These are phyloP conservation scores for Drosophila orosa DNA, from an alignment of 1,140 invertebrate genomes.

Conservation along the genomic window DNA sequence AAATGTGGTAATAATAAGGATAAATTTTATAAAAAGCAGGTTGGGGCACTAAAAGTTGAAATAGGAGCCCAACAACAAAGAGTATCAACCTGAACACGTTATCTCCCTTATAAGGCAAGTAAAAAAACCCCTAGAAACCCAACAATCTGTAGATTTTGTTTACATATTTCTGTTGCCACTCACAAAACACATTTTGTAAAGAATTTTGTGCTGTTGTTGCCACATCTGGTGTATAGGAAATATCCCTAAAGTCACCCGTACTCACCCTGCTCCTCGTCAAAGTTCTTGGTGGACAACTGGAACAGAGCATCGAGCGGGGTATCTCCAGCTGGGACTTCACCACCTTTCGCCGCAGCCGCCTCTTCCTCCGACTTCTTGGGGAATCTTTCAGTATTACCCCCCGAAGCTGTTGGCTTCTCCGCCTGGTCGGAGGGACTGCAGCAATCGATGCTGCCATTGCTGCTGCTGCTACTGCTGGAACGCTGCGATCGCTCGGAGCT, in stretches of 20 bases:
- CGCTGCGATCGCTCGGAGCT: slow-evolving; percentile 85
- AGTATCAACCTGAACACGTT: no score
- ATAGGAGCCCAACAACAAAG: no score
- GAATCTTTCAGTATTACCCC: neutral
- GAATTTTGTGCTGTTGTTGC: fast-evolving
- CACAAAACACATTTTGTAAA: neutral
- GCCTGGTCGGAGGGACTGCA: slow-evolving; percentile 85
- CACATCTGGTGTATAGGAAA: neutral
- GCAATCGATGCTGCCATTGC: slow-evolving; percentile 87
- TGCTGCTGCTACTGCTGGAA: slow-evolving; percentile 85
- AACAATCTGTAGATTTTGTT: neutral
- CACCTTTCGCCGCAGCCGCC: slow-evolving; percentile 41
- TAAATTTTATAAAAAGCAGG: no score
- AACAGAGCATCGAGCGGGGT: slow-evolving; percentile 97
- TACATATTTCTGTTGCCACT: neutral
- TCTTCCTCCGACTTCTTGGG: slow-evolving; percentile 10
- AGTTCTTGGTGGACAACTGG: slow-evolving; percentile 98
- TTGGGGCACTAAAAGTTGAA: no score
- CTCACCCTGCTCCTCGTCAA: slow-evolving; percentile 91
- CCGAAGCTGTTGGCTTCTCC: slow-evolving; percentile 40
- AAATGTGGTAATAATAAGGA: neutral
- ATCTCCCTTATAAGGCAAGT: no score
- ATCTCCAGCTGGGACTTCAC: slow-evolving; percentile 85
- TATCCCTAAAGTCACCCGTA: neutral
- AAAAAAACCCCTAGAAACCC: neutral